Conservation (phyloP, 2,113 vertebrate species). For the Dicerorhinus sumatrensis region DNA sequence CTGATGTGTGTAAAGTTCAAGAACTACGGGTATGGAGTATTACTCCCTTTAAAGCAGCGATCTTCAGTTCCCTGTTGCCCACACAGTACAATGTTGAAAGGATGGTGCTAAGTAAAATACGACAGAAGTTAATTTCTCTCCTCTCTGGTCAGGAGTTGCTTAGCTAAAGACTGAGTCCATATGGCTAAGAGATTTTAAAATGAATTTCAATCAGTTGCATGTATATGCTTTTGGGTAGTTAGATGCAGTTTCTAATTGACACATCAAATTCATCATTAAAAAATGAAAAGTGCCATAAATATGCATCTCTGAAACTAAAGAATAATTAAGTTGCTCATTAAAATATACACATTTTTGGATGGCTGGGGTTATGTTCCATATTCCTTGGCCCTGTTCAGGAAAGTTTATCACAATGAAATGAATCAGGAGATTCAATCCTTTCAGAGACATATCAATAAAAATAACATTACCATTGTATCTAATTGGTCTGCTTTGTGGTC, state of each 20-base stretch:
- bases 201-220: neutral
- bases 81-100: neutral
- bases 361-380: neutral
- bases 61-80: neutral
- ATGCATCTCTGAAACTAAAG: neutral
- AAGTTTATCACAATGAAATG: neutral
- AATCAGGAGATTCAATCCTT: neutral
- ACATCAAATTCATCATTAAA: neutral
- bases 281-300: neutral
- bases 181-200: neutral
- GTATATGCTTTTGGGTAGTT: neutral
- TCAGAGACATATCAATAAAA: neutral
- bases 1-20: neutral
- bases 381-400: neutral
- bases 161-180: neutral
- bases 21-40: neutral
- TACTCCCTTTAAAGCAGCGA: neutral
- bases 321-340: neutral
- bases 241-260: conserved; percentile 4
- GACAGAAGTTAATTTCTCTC: neutral
- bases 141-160: neutral
- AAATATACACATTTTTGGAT: neutral
- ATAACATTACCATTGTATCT: neutral
- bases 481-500: neutral
- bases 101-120: neutral